Conservation (phyloP, 2,113 vertebrate genomes). For the Poeciliopsis prolifica region DNA sequence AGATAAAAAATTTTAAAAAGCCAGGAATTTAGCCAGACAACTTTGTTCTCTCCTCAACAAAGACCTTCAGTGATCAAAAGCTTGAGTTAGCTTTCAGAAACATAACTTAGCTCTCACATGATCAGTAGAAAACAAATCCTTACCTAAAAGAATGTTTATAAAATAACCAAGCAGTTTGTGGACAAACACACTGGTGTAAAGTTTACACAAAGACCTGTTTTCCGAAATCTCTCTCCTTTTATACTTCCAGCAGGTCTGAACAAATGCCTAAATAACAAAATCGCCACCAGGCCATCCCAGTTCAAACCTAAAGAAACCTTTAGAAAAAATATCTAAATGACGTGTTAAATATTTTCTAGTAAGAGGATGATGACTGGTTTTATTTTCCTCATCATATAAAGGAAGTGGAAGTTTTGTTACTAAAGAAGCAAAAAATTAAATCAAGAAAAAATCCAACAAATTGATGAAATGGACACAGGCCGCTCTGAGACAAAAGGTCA, state of each 20-base stretch:
- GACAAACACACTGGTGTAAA: conserved; percentile 1
- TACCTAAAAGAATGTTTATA: conserved; percentile 13
- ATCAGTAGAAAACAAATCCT: background rate
- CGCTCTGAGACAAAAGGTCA: background rate
- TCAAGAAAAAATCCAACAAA: conserved; percentile 24
- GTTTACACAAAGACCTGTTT: background rate
- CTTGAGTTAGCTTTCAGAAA: background rate
- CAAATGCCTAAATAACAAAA: conserved; percentile 23
- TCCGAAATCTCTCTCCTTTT: conserved; percentile 5
- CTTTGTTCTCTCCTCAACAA: background rate
- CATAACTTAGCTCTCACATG: background rate
- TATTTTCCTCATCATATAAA: background rate
- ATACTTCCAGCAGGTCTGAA: conserved; percentile 31
- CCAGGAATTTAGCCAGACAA: background rate
- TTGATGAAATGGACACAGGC: conserved; percentile 11
- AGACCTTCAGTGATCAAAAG: background rate
- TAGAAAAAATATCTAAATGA: conserved; percentile 6
- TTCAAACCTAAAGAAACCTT: conserved; percentile 35
- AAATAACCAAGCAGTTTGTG: conserved; percentile 18
- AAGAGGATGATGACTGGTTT: conserved; percentile 5
- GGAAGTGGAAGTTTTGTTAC: background rate
- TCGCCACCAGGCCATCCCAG: conserved; percentile 4
- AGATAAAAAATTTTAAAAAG: background rate
- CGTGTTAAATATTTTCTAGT: conserved; percentile 20
- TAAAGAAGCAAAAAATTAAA: conserved; percentile 13